Evolutionary conservation across 2,113 vertebrate genomes (phyloP), one percentile per base, ranked within the genome.

Genomic region (Poecilia latipinna): DNA sequence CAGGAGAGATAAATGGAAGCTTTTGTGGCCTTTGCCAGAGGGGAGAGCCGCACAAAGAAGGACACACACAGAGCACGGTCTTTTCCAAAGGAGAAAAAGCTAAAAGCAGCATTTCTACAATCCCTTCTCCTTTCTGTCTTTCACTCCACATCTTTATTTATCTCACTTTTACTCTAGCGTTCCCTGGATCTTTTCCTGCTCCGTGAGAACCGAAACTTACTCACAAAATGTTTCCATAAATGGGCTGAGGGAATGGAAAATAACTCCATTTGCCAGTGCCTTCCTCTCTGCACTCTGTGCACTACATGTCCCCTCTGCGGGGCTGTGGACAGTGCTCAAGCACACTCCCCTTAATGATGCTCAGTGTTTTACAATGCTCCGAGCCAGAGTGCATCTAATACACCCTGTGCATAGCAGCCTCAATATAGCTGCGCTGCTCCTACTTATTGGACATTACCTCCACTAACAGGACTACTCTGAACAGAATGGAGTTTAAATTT

Each of bases 211-310:
- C 83, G 73, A 89, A 91, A 79, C 87, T 69, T 78, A 68, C 82
- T 84, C 85, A 75, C 84, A 85, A 90, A 90, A 89, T 91, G 85
- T 92, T 94, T 92, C 90, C 90, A 94, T 86, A 87, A 93, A 90
- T 70, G 76, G 88, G 86, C 68, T 91, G 89, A 93, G 90, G 82
- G 90, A 93, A 93, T 94, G 93, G 93, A 94, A 67, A 94, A 93
- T 90, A 91, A 82, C 89, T 89, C 88, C 81, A 79, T 89, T 91
- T 91, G 89, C 88, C 79, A 75, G 68, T 32, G 74, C 77, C 82
- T 90, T 82, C 78, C 74, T 70, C 79, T 31, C 63, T 86, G 68
- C 72, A 66, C 79, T 74, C 69, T 79, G 78, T 72, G 65, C 44
- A 48, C 70, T 33, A 31, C 69, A 72, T 72, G 74, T 78, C 63